Conservation (phyloP, 1,140 invertebrate species). For the Teleogryllus occipitalis region DNA sequence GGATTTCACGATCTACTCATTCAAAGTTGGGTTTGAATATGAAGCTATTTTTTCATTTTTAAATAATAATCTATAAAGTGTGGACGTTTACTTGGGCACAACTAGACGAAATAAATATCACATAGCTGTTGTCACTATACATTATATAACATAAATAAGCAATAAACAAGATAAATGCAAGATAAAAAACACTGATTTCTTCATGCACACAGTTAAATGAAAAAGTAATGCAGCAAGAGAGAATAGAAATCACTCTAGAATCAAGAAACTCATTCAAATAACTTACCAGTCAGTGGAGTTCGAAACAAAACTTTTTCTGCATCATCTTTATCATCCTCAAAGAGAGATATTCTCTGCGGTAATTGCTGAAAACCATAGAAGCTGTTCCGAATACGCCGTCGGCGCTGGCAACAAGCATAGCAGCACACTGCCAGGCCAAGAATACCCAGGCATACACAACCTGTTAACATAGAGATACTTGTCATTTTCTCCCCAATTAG, state of each 20-base stretch:
- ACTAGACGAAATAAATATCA: background rate
- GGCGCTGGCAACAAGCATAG: constrained; percentile 35
- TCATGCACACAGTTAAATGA: background rate
- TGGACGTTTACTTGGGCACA: background rate
- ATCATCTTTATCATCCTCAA: constrained; percentile 52
- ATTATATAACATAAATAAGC: background rate
- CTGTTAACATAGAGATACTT: constrained; percentile 29
- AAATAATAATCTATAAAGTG: no score
- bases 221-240: background rate
- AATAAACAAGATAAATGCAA: background rate
- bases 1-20: no score
- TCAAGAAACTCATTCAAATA: background rate
- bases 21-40: no score
- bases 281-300: constrained; percentile 44
- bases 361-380: constrained; percentile 38
- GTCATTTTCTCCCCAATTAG: no score
- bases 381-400: constrained; percentile 34
- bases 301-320: constrained; percentile 54
- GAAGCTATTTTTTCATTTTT: no score
- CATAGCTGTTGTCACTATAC: background rate
- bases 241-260: background rate
- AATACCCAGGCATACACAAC: constrained; percentile 38
- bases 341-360: constrained; percentile 39
- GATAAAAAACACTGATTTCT: background rate
- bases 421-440: constrained; percentile 38